Evolutionary conservation across 2,113 vertebrate species (phyloP), one percentile per base, ranked within the genome.

Genomic region (Protomyctophum bolini): DNA sequence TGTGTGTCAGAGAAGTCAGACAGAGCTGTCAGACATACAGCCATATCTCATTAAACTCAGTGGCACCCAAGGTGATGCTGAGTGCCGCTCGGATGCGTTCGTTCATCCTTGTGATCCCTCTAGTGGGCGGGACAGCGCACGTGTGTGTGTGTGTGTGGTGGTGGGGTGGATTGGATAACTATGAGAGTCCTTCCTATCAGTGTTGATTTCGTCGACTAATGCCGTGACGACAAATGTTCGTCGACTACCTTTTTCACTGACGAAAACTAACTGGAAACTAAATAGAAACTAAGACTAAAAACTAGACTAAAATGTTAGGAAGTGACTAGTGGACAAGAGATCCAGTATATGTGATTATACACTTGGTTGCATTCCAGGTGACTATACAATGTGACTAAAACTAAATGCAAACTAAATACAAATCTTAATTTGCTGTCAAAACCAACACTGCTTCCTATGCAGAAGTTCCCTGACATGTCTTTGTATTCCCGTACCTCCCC

Each of bases 1-100:
- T 59, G 48, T 60, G 68, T 50, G 14, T 68, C 49, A 69, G 58
- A 46, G 49, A 33, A 63, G 59, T 60, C 6, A 79, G 73, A 81
- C 80, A 75, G 8, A 59, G 76, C 79, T 76, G 72, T 83, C 87
- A 66, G 48, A 61, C 62, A 72, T 45, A 65, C 57, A 50, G 73
- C 73, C 66, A 66, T 21, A 21, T 81, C 82, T 84, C 77, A 82
- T 89, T 84, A 81, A 72, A 73, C 69, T 48, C 54, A 72, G 45
- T 71, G 15, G 21, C 80, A 69, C 55, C 72, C 15, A 55, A 10
- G 51, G 77, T 77, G 70, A 58, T 46, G 3, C 6, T 58, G 55
- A 46, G 15, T 67, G 68, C 58, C 59, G 54, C 49, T 70, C 8
- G 8, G 8, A 62, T 59, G 49, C 75, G 51, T 78, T 71, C 66